phyloP scores from a whole-genome alignment of 2,888 invertebrate species.

The Diarsia brunnea region DNA sequence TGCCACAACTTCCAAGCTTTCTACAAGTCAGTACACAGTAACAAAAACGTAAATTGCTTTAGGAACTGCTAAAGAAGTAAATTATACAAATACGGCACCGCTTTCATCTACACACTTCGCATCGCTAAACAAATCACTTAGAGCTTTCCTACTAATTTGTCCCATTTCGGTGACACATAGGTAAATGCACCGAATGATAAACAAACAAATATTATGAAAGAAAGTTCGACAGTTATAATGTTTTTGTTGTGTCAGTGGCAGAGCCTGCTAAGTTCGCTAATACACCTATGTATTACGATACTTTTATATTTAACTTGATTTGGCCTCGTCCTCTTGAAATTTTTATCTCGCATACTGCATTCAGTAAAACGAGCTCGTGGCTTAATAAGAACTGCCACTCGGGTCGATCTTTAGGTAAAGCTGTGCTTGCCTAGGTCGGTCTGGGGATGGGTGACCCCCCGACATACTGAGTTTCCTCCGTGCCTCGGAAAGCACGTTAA shows the following conservation, averaged over 20 bases:
- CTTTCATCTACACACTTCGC: slow-evolving; percentile 31
- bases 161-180: slow-evolving; percentile 18
- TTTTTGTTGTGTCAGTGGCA: slow-evolving; percentile 3
- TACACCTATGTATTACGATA: neutral
- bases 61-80: neutral
- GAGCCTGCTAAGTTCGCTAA: slow-evolving; percentile 9
- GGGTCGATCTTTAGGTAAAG: too few species aligned
- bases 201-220: slow-evolving; percentile 41
- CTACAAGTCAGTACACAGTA: neutral
- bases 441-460: too few species aligned
- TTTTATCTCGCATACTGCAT: too few species aligned
- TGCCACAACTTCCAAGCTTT: neutral
- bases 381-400: too few species aligned
- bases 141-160: slow-evolving; percentile 25
- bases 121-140: slow-evolving; percentile 49
- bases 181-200: slow-evolving; percentile 14
- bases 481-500: too few species aligned
- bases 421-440: too few species aligned
- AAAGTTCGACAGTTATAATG: slow-evolving; percentile 24
- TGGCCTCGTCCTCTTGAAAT: too few species aligned
- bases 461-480: too few species aligned
- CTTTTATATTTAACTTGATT: neutral
- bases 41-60: neutral
- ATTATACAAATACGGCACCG: slow-evolving; percentile 17
- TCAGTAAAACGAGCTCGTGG: too few species aligned